Conservation (phyloP, 1,140 invertebrate species). For the Armadillidium nasatum region DNA sequence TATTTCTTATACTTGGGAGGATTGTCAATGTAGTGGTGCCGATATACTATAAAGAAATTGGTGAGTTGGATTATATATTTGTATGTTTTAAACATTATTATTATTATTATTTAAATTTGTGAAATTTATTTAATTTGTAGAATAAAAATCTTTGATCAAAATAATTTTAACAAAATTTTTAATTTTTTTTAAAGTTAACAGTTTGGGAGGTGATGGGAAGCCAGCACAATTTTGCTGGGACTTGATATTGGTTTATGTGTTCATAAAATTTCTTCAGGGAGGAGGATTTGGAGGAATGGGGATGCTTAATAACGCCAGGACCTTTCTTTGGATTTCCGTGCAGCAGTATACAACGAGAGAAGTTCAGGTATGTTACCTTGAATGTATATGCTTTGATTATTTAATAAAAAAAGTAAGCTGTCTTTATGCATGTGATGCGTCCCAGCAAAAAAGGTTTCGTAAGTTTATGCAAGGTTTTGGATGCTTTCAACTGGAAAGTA, state of each 20-base stretch:
- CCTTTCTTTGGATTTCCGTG: constrained; percentile 89
- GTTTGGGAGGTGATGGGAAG: constrained; percentile 56
- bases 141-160: too few relatives aligned
- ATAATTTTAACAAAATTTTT: too few relatives aligned
- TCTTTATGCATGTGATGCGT: too few relatives aligned
- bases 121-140: too few relatives aligned
- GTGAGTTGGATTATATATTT: constrained; percentile 48
- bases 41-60: constrained; percentile 85
- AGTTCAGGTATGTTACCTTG: constrained; percentile 62
- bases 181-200: constrained; percentile 66
- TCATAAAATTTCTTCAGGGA: constrained; percentile 87
- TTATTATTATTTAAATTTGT: too few relatives aligned
- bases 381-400: too few relatives aligned
- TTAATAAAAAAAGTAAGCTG: too few relatives aligned
- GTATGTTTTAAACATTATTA: too few relatives aligned
- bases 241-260: constrained; percentile 76
- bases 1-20: constrained; percentile 69
- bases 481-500: too few relatives aligned
- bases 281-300: constrained; percentile 87
- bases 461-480: too few relatives aligned
- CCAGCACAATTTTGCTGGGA: constrained; percentile 72
- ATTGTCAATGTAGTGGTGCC: constrained; percentile 90
- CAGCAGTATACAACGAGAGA: constrained; percentile 92
- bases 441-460: too few relatives aligned
- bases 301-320: constrained; percentile 81